These are phyloP conservation scores for Corythornis vintsioides DNA, from an alignment of 2,113 vertebrate genomes.

Conservation along the genomic window DNA sequence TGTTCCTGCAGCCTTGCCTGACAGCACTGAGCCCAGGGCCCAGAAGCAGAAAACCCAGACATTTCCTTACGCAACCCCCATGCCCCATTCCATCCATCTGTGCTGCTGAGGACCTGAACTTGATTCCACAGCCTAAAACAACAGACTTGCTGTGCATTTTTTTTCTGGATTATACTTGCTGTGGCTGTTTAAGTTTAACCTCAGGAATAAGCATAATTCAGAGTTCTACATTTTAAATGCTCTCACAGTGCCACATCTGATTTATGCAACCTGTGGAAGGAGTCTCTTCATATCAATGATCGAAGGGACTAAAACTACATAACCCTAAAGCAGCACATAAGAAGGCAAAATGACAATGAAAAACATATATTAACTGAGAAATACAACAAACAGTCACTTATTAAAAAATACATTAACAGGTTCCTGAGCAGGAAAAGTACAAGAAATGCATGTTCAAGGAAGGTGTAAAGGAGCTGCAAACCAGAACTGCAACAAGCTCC, in stretches of 20 bases:
- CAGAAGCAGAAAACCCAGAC: neutral
- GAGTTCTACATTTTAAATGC: neutral
- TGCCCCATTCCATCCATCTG: accelerated
- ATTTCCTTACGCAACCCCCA: accelerated
- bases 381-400: neutral
- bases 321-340: neutral
- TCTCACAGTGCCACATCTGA: neutral
- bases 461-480: neutral
- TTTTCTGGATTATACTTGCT: neutral
- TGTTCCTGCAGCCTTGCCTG: neutral
- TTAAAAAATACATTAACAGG: neutral
- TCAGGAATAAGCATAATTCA: neutral
- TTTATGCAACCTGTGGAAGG: neutral
- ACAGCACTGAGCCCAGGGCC: neutral
- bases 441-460: neutral
- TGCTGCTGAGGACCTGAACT: neutral
- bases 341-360: neutral
- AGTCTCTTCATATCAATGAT: neutral
- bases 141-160: neutral
- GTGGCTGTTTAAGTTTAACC: neutral
- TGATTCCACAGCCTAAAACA: accelerated
- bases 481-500: neutral
- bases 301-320: neutral
- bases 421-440: neutral
- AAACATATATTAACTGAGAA: neutral